A percentile compares a stretch with the other conserved stretches of the same genome.
phyloP scores from a whole-genome alignment of 2,888 invertebrate genomes.

The Leptinotarsa peninsularis region DNA sequence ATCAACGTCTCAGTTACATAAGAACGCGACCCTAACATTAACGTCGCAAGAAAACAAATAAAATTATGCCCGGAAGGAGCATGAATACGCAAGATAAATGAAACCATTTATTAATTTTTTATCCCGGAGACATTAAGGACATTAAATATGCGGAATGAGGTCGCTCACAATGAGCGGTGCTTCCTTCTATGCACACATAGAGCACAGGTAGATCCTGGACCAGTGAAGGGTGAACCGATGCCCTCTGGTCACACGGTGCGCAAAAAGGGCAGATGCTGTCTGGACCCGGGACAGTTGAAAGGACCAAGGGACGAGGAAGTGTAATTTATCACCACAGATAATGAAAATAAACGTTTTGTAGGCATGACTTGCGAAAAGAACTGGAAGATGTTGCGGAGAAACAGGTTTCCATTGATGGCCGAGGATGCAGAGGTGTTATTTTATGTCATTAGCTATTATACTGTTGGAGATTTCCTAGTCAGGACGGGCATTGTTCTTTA shows the following conservation, averaged over 20 bases:
- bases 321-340: constrained; percentile 50
- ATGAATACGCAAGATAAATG: constrained; percentile 47
- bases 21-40: constrained; percentile 25
- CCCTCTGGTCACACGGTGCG: constrained; percentile 59
- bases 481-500: constrained; percentile 46
- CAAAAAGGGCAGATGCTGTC: constrained; percentile 55
- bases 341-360: constrained; percentile 51
- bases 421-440: constrained; percentile 45
- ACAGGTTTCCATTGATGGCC: constrained; percentile 53
- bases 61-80: constrained; percentile 42
- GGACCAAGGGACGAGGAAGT: constrained; percentile 41
- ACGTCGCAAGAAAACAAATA: constrained; percentile 41
- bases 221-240: constrained; percentile 33
- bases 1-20: constrained; percentile 31
- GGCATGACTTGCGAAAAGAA: constrained; percentile 54
- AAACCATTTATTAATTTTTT: constrained; percentile 49
- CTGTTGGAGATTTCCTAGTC: constrained; percentile 44
- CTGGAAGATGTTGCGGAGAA: constrained; percentile 43
- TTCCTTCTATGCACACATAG: constrained; percentile 32
- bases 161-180: constrained; percentile 34
- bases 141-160: constrained; percentile 41
- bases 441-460: constrained; percentile 49
- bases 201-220: constrained; percentile 39
- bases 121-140: constrained; percentile 11
- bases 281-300: constrained; percentile 48